Conservation (phyloP, 2,113 vertebrate genomes). For the Plestiodon gilberti region DNA sequence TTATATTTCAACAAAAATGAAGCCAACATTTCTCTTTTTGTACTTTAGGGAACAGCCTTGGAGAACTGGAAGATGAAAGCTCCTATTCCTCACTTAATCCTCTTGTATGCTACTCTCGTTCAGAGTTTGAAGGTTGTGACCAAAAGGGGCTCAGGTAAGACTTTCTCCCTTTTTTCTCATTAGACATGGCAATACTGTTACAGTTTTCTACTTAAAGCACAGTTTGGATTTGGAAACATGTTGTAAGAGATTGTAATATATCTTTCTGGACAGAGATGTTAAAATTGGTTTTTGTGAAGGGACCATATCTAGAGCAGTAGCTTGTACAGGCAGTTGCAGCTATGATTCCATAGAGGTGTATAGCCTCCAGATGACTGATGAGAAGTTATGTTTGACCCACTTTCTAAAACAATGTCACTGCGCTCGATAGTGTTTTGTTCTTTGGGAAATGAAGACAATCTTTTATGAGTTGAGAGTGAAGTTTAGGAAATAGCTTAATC, state of each 20-base stretch:
- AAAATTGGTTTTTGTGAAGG: not conserved
- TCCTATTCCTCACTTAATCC: conserved; percentile 90
- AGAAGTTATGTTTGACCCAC: not conserved
- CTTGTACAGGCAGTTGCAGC: not conserved
- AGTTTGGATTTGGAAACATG: not conserved
- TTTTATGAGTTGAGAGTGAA: not conserved
- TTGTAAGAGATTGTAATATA: not conserved
- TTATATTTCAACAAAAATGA: not conserved
- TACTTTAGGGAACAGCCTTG: conserved; percentile 71
- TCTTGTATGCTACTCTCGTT: conserved; percentile 89
- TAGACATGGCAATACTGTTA: not conserved
- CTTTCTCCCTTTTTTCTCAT: not conserved
- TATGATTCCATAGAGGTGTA: not conserved
- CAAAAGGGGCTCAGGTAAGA: conserved; percentile 97
- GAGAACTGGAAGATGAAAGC: conserved; percentile 92
- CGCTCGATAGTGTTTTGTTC: not conserved
- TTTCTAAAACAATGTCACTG: not conserved
- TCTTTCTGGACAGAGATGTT: not conserved
- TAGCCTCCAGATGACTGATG: not conserved
- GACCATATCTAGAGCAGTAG: not conserved
- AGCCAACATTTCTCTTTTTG: conserved; percentile 2
- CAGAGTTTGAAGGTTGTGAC: conserved; percentile 96
- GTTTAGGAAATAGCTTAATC: not conserved
- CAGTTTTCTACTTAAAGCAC: not conserved
- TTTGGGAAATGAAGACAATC: not conserved